phyloP scores from a whole-genome alignment of 2,113 vertebrate species.

The Stomatorhinus ivindoensis region DNA sequence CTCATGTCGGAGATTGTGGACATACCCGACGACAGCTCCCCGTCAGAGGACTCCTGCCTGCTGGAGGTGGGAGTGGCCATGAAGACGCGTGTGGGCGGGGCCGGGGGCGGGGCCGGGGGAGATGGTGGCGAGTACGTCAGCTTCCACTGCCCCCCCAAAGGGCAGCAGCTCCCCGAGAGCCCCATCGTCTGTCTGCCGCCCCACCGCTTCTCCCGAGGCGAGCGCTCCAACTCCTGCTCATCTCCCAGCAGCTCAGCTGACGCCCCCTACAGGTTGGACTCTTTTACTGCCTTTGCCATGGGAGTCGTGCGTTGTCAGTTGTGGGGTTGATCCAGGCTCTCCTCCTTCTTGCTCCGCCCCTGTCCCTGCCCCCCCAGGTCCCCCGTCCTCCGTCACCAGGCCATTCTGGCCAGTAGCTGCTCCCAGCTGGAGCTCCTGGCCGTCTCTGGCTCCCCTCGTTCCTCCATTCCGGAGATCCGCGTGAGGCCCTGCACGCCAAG shows the following conservation, averaged over 20 bases:
- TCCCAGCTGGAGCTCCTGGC: conserved; percentile 73
- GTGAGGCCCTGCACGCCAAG: conserved; percentile 51
- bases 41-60: conserved; percentile 89
- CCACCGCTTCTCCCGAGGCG: conserved; percentile 64
- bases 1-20: conserved; percentile 87
- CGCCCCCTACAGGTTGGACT: conserved; percentile 53
- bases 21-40: conserved; percentile 87
- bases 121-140: conserved; percentile 64
- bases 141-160: conserved; percentile 62
- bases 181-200: conserved; percentile 58
- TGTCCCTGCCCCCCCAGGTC: conserved; percentile 45
- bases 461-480: conserved; percentile 68
- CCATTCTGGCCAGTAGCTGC: conserved; percentile 75
- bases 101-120: conserved; percentile 39
- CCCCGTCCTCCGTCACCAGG: conserved; percentile 58
- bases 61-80: conserved; percentile 71
- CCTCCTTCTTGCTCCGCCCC: not conserved
- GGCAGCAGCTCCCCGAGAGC: conserved; percentile 57
- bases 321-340: not conserved
- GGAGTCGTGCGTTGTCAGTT: not conserved
- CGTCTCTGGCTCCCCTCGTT: conserved; percentile 46
- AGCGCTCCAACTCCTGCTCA: conserved; percentile 88
- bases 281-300: not conserved
- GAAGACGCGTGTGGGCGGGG: conserved; percentile 32
- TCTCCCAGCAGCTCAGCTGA: conserved; percentile 66